Evolutionary conservation across 2,113 vertebrate species (phyloP), one percentile per base, ranked within the genome.

Genomic region (Vicugna pacos): DNA sequence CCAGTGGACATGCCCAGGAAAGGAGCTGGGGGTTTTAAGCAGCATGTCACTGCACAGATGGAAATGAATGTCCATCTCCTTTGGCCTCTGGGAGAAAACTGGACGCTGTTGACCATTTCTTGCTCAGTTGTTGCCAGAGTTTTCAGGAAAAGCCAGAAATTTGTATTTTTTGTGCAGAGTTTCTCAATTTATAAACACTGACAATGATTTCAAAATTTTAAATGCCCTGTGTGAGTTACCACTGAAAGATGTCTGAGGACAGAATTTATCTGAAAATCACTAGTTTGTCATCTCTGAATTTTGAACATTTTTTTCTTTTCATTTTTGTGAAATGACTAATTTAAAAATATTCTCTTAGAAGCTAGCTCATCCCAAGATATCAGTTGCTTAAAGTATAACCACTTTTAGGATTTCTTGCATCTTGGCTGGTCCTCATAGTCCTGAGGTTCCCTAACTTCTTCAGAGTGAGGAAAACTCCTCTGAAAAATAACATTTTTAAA

Each of bases 41-140:
- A 8, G 11, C 81, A 38, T 0, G 2, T 4, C 38, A 2, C 2
- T 8, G 28, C n/a, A 22, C 52, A 30, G 2, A 0, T 8, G 50
- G 35, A 22, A n/a, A 8, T 30, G 9, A 5, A 1, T 6, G 35
- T 30, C 6, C 0, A 1, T 35, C 14, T 58, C 2, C 11, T 0
- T 30, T 28, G 48, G 30, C 8, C 81, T 32, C 35, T 8, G 52
- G 32, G 24, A 35, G 26, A n/a, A 13, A 60, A 14, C 6, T 14
- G 54, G 64, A 28, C 64, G 11, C 35, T 26, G 32, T 2, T 10
- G 24, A 32, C 54, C 0, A 0, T 16, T 7, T 56, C 32, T 30
- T 42, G 11, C 12, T 76, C 13, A 4, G 0, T 8, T 64, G 11
- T n/a, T 80, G 24, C 52, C 52, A 54, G 77, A 19, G 35, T 19